These are phyloP conservation scores for Rousettus madagascariensis DNA, from an alignment of 2,797 vertebrate genomes.

Conservation along the genomic window DNA sequence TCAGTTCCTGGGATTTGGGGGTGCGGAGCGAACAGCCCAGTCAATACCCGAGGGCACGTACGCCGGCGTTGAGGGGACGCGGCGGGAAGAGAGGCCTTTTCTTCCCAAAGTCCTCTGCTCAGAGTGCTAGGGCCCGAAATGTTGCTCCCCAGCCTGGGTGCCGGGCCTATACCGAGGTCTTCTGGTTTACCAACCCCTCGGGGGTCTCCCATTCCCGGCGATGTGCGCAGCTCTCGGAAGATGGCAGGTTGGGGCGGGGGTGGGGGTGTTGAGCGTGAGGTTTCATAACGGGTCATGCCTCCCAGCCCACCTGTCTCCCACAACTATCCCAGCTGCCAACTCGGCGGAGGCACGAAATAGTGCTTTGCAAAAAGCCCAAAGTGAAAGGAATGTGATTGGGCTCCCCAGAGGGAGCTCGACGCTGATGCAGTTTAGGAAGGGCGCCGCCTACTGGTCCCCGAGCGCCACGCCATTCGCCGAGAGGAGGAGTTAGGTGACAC, in stretches of 20 bases:
- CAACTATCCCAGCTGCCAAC: not conserved
- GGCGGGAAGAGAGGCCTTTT: not conserved
- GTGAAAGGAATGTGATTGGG: constrained; percentile 55
- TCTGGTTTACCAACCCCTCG: not conserved
- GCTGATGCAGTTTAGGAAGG: constrained; percentile 25
- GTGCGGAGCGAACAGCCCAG: not conserved
- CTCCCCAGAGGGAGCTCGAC: not conserved
- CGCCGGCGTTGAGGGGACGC: not conserved
- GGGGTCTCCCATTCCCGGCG: not conserved
- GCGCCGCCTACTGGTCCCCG: constrained; percentile 76
- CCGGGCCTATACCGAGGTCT: not conserved
- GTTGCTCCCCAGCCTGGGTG: not conserved
- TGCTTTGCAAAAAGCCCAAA: constrained; percentile 28
- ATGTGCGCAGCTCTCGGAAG: not conserved
- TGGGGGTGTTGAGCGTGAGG: not conserved
- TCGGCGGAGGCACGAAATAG: not conserved
- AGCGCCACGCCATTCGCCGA: not conserved
- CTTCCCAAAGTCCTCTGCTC: not conserved
- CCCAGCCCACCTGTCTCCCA: not conserved
- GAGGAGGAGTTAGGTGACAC: not conserved
- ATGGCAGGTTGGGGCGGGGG: not conserved
- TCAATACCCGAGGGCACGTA: not conserved
- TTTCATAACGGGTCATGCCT: not conserved
- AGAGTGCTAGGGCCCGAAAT: not conserved
- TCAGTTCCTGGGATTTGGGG: not conserved